Evolutionary conservation across 2,113 vertebrate species (phyloP).

Genomic region (Sapajus apella): DNA sequence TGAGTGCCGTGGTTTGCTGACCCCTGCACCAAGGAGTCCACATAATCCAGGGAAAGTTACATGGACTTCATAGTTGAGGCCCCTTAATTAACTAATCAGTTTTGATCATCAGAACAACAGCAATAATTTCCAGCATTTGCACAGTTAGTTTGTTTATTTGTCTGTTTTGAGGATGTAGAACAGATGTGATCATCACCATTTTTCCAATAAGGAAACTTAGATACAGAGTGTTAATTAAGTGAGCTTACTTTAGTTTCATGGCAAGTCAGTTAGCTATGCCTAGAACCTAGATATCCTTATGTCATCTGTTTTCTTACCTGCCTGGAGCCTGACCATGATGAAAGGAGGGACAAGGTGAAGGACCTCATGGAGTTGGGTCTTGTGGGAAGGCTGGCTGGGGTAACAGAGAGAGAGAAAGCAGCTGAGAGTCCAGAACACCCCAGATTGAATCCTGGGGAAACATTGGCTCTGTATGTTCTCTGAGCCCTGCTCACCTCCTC

Average conservation of each 20-base stretch:
- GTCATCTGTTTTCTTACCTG: background rate
- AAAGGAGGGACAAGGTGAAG: background rate
- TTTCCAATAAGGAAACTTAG: background rate
- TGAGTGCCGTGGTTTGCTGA: background rate
- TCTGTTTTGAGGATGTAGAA: background rate
- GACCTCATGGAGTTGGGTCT: background rate
- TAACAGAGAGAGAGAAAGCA: background rate
- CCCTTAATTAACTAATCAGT: background rate
- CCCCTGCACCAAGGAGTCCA: background rate
- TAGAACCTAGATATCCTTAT: background rate
- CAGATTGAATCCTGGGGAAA: background rate
- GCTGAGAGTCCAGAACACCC: background rate
- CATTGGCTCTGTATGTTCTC: background rate
- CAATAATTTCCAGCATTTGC: conserved; percentile 4
- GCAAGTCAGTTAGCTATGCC: background rate
- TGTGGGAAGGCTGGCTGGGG: background rate
- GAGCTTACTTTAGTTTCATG: background rate
- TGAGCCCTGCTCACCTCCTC: no score
- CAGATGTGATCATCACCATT: background rate
- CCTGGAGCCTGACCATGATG: background rate
- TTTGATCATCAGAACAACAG: background rate
- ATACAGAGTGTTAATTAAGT: background rate
- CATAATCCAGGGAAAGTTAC: background rate
- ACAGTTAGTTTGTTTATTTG: no score
- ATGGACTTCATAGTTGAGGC: background rate